Evolutionary conservation across 2,888 invertebrate genomes (phyloP).

Genomic region (Ephialtes manifestator): DNA sequence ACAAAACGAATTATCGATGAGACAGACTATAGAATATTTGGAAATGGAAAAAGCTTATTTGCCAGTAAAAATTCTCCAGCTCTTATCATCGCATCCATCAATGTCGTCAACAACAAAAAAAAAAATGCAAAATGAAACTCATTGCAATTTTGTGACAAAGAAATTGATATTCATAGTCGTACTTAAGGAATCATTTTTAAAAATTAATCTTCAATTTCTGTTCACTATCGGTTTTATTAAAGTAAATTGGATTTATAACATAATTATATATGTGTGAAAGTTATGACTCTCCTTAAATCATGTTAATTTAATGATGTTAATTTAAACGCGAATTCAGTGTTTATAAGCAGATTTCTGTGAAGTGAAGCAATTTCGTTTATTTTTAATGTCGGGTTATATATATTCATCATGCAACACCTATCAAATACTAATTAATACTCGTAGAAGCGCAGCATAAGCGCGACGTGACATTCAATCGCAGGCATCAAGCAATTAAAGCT

Average conservation of each 20-base stretch:
- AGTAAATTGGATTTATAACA: too few relatives aligned
- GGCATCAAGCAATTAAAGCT: slow-evolving; percentile 35
- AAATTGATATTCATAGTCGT: too few relatives aligned
- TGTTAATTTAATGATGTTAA: background rate
- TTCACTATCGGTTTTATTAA: too few relatives aligned
- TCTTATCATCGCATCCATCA: too few relatives aligned
- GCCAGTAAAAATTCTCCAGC: too few relatives aligned
- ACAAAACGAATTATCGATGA: slow-evolving; percentile 2
- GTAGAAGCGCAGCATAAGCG: background rate
- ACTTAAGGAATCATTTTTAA: too few relatives aligned
- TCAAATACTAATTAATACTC: slow-evolving; percentile 13
- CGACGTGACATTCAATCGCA: slow-evolving; percentile 9
- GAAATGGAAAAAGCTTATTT: background rate
- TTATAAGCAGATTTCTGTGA: background rate
- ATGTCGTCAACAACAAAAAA: too few relatives aligned
- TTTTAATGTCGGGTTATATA: background rate
- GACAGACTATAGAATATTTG: background rate
- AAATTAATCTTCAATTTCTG: too few relatives aligned
- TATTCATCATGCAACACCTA: background rate
- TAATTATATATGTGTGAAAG: too few relatives aligned
- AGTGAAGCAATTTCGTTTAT: background rate
- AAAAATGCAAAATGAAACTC: too few relatives aligned
- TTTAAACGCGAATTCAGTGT: background rate
- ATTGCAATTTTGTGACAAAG: too few relatives aligned
- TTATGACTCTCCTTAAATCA: too few relatives aligned